Base-by-base conservation (phyloP, 2,888 invertebrate species). In the Cephalotes varians region DNA sequence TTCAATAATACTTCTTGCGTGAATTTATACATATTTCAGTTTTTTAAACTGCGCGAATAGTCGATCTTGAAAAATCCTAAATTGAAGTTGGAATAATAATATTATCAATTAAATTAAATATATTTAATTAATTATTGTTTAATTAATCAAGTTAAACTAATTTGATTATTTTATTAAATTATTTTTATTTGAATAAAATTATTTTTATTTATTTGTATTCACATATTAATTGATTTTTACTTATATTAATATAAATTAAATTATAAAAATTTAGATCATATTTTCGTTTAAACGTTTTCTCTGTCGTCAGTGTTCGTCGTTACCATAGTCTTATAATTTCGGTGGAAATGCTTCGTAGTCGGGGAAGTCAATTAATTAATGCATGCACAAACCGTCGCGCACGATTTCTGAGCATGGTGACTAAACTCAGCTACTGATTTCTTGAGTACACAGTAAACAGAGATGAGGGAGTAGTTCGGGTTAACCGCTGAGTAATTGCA, bases 401-500 rank as follows among this genome's bases (percentile, higher is more conserved):
- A 85, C 84, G 87, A 84, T 82, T 85, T 83, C 72, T 76, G 73
- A 81, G 69, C 76, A 72, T 80, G 81, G 88, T 84, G 84, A 84
- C 85, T 89, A 81, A 88, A 89, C 88, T 89, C 86, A 85, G 86
- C 85, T 86, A 87, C 87, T 85, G 85, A 87, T 88, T 91, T 89
- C 88, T 90, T 88, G 88, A 90, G 90, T 86, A 90, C 88, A 86
- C 85, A 87, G 87, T 87, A 87, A 86, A 88, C 83, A 86, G 87
- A 82, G 81, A 81, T 77, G 84, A 84, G 81, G 82, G 84, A 86
- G 87, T 86, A 88, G 87, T 88, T 87, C 85, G 83, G 91, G 91
- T 91, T 91, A 92, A 91, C 91, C 91, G 87, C 87, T 86, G 89
- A 91, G 90, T 92, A 92, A 92, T 91, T 92, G 90, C 88, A 90